Evolutionary conservation across 2,888 invertebrate species (phyloP).

Genomic region (Steinernema hermaphroditum): DNA sequence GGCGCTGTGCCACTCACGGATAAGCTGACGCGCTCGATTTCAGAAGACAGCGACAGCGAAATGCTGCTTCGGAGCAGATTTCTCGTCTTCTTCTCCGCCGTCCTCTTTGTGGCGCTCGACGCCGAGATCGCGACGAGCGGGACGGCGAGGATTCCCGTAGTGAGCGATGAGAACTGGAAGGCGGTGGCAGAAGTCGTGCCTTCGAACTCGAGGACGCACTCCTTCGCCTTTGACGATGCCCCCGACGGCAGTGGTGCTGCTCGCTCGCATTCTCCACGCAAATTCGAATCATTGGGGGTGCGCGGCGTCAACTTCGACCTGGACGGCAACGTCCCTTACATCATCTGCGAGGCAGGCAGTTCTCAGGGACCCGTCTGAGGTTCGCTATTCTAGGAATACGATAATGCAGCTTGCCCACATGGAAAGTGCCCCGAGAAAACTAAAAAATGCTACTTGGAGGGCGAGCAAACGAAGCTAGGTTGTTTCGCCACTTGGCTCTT

Average conservation of each 20-base stretch:
- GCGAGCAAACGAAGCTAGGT: conserved; percentile 34
- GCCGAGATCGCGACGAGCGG: not conserved
- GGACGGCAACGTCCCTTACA: conserved; percentile 41
- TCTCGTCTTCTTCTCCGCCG: too few species aligned
- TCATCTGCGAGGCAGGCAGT: conserved; percentile 40
- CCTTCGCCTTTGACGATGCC: not conserved
- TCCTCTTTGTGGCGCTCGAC: not conserved
- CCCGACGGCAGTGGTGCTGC: not conserved
- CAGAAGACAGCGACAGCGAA: too few species aligned
- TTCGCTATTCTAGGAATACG: conserved; percentile 31
- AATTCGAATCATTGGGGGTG: not conserved
- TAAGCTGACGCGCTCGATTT: not conserved
- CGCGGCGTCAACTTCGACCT: conserved; percentile 45
- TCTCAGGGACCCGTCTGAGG: too few species aligned
- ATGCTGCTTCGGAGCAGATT: not conserved
- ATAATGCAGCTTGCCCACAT: conserved; percentile 15
- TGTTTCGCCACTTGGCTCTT: conserved; percentile 49
- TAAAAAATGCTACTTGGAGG: conserved; percentile 37
- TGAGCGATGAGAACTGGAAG: not conserved
- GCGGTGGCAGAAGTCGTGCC: too few species aligned
- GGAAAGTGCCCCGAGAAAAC: conserved; percentile 34
- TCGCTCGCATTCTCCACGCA: not conserved
- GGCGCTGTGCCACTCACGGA: not conserved
- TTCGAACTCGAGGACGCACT: too few species aligned
- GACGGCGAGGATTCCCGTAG: not conserved